Evolutionary conservation across 2,113 vertebrate genomes (phyloP).

Genomic region (Calyptommatus sinebrachiatus): DNA sequence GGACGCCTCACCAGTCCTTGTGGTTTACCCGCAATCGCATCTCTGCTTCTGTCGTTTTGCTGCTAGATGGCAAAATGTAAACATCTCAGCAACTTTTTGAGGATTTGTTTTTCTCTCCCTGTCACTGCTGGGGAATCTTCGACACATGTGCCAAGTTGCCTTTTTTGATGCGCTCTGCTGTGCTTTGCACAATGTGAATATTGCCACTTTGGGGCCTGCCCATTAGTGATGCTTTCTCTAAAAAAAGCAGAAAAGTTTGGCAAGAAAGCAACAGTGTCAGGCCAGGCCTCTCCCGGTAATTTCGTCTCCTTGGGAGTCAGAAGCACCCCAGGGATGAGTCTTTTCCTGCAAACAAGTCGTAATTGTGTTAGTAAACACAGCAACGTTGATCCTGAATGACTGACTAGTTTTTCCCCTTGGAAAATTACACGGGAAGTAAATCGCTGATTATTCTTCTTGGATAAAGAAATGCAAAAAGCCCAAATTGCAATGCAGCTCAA

Average conservation of each 20-base stretch:
- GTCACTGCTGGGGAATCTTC: not conserved
- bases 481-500: not conserved
- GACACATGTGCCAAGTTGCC: not conserved
- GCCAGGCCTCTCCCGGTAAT: slow-evolving; percentile 16
- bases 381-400: slow-evolving; percentile 5
- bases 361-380: slow-evolving; percentile 31
- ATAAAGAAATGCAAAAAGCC: not conserved
- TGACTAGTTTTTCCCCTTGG: not conserved
- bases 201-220: not conserved
- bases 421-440: not conserved
- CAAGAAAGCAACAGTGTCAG: slow-evolving; percentile 3
- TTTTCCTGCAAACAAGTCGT: slow-evolving; percentile 29
- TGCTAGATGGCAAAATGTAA: not conserved
- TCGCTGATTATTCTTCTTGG: not conserved
- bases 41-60: rapidly evolving
- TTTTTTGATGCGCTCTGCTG: not conserved
- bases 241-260: not conserved
- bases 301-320: slow-evolving; percentile 39
- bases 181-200: not conserved
- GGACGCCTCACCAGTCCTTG: too few relatives aligned
- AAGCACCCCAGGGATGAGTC: slow-evolving; percentile 13
- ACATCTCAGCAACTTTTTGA: not conserved
- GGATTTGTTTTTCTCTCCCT: slow-evolving; percentile 2
- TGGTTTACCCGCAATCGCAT: rapidly evolving
- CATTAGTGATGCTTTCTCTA: slow-evolving; percentile 12